phyloP scores from a whole-genome alignment of 2,888 invertebrate genomes.

The Lasius platythorax region DNA sequence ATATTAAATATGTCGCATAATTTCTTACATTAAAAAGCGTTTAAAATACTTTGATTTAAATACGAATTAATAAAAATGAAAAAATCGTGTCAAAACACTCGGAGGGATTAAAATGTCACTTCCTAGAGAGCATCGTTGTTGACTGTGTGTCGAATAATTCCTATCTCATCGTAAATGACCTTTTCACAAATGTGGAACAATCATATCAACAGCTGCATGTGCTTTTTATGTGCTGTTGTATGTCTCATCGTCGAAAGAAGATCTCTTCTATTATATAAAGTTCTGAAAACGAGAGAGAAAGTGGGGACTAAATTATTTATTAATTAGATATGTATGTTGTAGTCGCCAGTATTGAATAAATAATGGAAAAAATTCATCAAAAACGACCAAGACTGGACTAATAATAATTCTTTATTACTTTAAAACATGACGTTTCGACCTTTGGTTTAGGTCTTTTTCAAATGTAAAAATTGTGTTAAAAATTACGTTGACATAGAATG shows the following conservation, averaged over 20 bases:
- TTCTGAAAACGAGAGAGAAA: not conserved
- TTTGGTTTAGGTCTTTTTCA: no score
- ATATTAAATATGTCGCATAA: not conserved
- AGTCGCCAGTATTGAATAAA: no score
- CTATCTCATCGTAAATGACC: constrained; percentile 59
- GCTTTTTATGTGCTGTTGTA: not conserved
- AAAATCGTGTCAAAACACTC: constrained; percentile 9
- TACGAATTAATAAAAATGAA: constrained; percentile 15
- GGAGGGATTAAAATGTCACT: constrained; percentile 64
- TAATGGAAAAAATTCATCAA: no score
- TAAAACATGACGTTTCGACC: no score
- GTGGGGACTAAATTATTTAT: not conserved
- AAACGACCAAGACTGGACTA: no score
- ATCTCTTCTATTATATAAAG: not conserved
- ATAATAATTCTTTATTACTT: no score
- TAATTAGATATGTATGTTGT: no score
- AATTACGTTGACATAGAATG: no score
- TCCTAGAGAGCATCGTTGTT: constrained; percentile 15
- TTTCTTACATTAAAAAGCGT: not conserved
- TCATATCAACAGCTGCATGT: constrained; percentile 55
- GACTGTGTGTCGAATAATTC: constrained; percentile 20
- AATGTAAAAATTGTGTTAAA: no score
- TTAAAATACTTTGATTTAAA: not conserved
- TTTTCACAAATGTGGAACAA: constrained; percentile 57
- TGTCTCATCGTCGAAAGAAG: not conserved